Percentiles rank a stretch among this genome's conserved stretches.
Conservation (phyloP, 2,797 vertebrate genomes). For the Borostomias antarcticus region DNA sequence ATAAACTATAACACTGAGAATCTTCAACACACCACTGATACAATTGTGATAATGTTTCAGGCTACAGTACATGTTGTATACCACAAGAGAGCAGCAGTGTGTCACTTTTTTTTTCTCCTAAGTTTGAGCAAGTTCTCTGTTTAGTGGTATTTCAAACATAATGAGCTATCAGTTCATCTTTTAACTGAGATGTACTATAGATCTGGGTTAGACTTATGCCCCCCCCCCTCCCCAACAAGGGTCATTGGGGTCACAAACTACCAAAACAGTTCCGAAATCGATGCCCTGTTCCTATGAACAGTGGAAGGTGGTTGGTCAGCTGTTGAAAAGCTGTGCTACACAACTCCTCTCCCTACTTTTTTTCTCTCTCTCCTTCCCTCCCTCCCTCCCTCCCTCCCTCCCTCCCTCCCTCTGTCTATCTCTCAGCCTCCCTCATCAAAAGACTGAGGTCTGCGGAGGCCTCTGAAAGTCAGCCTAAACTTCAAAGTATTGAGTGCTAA, state of each 20-base stretch:
- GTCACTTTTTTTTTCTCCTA: not conserved
- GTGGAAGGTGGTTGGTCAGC: slow-evolving; percentile 29
- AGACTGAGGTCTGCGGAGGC: too few relatives aligned
- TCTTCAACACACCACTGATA: too few relatives aligned
- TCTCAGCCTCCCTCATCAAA: slow-evolving; percentile 2
- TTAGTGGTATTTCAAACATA: slow-evolving; percentile 12
- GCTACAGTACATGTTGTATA: not conserved
- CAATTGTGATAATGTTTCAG: not conserved
- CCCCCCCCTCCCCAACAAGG: not conserved
- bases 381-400: not conserved
- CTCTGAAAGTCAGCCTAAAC: too few relatives aligned
- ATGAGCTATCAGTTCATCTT: too few relatives aligned
- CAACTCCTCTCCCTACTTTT: slow-evolving; percentile 3
- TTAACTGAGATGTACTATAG: too few relatives aligned
- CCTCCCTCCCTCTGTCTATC: slow-evolving; percentile 19
- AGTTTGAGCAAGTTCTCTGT: too few relatives aligned
- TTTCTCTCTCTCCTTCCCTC: not conserved
- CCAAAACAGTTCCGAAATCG: slow-evolving; percentile 42
- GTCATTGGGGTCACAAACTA: slow-evolving; percentile 40
- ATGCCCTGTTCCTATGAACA: slow-evolving; percentile 11
- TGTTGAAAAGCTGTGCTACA: slow-evolving; percentile 31
- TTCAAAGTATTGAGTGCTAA: too few relatives aligned
- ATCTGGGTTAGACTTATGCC: too few relatives aligned
- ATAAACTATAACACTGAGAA: too few relatives aligned
- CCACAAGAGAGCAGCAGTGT: slow-evolving; percentile 64